Evolutionary conservation across 2,888 invertebrate species (phyloP).

Genomic region (Spilosoma lubricipeda): DNA sequence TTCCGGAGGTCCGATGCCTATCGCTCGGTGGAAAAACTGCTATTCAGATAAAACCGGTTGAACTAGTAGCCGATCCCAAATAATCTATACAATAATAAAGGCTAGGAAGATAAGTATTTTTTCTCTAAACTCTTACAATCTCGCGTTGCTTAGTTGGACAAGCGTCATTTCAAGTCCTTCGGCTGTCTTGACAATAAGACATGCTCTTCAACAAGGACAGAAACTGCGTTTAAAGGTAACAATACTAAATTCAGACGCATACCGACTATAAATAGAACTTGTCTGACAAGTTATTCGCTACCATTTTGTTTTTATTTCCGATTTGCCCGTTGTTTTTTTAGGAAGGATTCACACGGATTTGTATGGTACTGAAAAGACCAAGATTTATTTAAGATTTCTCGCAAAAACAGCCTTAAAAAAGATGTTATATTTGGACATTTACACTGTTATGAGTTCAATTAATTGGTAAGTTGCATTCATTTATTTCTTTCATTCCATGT

Average conservation of each 20-base stretch:
- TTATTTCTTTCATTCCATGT: too few relatives aligned
- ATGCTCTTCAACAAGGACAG: background rate
- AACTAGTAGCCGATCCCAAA: too few relatives aligned
- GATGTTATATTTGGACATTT: too few relatives aligned
- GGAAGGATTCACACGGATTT: background rate
- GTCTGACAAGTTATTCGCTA: constrained; percentile 1
- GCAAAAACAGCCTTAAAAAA: background rate
- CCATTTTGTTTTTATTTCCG: constrained; percentile 9
- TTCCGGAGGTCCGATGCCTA: too few relatives aligned
- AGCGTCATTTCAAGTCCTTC: background rate
- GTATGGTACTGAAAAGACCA: background rate
- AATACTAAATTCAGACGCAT: constrained; percentile 5
- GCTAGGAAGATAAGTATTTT: too few relatives aligned
- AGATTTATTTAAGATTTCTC: background rate
- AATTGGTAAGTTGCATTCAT: too few relatives aligned
- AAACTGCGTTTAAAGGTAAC: background rate
- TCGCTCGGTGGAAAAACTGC: too few relatives aligned
- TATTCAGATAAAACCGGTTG: too few relatives aligned
- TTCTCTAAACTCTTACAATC: background rate
- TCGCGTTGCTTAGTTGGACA: background rate
- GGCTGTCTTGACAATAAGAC: background rate
- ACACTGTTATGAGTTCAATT: too few relatives aligned
- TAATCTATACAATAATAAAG: too few relatives aligned
- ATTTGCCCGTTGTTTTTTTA: background rate
- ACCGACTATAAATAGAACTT: constrained; percentile 9